Conservation (phyloP, 2,113 vertebrate species). For the Bombycilla garrulus region DNA sequence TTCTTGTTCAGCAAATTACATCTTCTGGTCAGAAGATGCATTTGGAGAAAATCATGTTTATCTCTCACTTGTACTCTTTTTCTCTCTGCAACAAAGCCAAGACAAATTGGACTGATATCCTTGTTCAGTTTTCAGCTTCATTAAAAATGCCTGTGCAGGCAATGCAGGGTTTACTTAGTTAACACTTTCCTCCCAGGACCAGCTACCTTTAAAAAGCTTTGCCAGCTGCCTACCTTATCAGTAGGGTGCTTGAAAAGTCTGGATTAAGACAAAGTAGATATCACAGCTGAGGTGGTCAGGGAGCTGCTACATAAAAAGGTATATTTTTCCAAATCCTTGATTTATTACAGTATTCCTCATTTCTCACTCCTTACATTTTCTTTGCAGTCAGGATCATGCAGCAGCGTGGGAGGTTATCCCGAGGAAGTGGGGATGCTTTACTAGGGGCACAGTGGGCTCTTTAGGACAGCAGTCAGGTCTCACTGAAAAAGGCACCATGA, state of each 20-base stretch:
- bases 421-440: neutral
- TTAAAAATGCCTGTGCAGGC: neutral
- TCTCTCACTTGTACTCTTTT: neutral
- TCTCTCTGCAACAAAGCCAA: neutral
- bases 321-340: neutral
- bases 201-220: neutral
- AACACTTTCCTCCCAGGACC: neutral
- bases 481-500: neutral
- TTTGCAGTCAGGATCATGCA: neutral
- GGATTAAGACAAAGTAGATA: neutral
- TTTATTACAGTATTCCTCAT: neutral
- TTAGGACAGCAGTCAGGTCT: neutral
- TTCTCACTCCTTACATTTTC: neutral
- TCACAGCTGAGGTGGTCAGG: neutral
- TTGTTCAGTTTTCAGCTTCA: neutral
- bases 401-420: rapidly evolving
- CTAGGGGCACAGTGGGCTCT: rapidly evolving
- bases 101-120: neutral
- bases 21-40: neutral
- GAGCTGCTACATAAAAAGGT: neutral
- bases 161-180: neutral
- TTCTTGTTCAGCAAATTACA: neutral
- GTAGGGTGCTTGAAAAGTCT: neutral
- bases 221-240: neutral
- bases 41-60: neutral